Conservation (phyloP, 2,888 invertebrate species). For the Gastrophysa polygoni region DNA sequence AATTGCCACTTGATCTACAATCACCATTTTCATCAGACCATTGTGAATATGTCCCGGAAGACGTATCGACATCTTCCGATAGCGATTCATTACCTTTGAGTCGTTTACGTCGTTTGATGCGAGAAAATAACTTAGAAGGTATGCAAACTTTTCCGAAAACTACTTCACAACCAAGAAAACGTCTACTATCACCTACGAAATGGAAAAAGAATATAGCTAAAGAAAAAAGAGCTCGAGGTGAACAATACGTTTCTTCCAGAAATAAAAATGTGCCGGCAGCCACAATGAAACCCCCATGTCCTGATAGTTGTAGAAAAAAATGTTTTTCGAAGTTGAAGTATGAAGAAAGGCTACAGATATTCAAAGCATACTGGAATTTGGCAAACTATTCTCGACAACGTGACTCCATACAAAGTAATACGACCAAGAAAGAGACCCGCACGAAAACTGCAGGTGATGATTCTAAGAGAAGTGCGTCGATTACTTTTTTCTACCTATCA, state of each 20-base stretch:
- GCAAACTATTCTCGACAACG: conserved; percentile 10
- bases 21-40: conserved; percentile 10
- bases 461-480: background rate
- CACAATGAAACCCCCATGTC: conserved; percentile 9
- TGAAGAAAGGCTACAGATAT: conserved; percentile 2
- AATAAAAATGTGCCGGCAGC: conserved; percentile 4
- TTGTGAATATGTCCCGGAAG: background rate
- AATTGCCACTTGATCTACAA: background rate
- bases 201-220: conserved; percentile 18
- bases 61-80: background rate
- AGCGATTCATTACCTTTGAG: background rate
- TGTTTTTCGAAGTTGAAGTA: conserved; percentile 1
- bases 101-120: too few relatives aligned
- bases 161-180: conserved; percentile 7
- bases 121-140: background rate
- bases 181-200: background rate
- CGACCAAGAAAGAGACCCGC: background rate
- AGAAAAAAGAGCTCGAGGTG: conserved; percentile 4
- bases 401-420: conserved; percentile 8
- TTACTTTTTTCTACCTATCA: conserved; percentile 14
- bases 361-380: conserved; percentile 10
- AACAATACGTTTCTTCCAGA: conserved; percentile 13
- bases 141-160: conserved; percentile 3
- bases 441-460: background rate
- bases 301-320: conserved; percentile 8